Evolutionary conservation across 2,888 invertebrate genomes (phyloP), one percentile per base, ranked within the genome.

Genomic region (Keiferia lycopersicella): DNA sequence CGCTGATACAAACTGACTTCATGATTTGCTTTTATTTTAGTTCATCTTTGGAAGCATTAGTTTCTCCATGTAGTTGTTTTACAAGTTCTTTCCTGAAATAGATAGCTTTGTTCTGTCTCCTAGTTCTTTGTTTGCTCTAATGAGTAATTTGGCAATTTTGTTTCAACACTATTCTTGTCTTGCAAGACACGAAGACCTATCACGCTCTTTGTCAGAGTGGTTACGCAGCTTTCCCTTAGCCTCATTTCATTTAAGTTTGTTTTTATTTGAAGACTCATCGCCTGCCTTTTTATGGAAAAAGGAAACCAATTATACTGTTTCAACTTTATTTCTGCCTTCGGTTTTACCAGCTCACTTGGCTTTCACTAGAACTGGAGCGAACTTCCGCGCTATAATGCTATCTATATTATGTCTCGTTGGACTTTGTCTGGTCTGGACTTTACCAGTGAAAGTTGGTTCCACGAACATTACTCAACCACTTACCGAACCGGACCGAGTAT

Each of bases 341-440:
- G 3, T 39, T 58, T n/a, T 38, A 61, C 61, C 48, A 60, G 16
- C 16, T 10, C 38, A n/a, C 67, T 68, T 69, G 73, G 79, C 86
- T 88, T 86, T 88, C 87, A 82, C 85, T 79, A 80, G 73, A 87
- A 83, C 82, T 81, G 81, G 82, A 82, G 72, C 81, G 74, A 70
- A 79, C 77, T 83, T 85, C 83, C 84, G 80, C 69, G 68, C 69
- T 22, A 30, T 60, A 68, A 45, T 22, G 41, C n/a, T 22, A 69
- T 65, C 75, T 76, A 77, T 79, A 78, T n/a, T n/a, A 79, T 76
- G 76, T 71, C 73, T 71, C 73, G 22, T 30, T 56, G 61, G 61
- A 61, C 61, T 61, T 61, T 56, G 30, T 62, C 63, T 73, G 73
- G 30, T 62, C 63, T 73, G 73, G 78, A 76, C 74, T 76, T 80